Evolutionary conservation across 2,797 vertebrate genomes (phyloP).

Genomic region (Florisuga fusca): DNA sequence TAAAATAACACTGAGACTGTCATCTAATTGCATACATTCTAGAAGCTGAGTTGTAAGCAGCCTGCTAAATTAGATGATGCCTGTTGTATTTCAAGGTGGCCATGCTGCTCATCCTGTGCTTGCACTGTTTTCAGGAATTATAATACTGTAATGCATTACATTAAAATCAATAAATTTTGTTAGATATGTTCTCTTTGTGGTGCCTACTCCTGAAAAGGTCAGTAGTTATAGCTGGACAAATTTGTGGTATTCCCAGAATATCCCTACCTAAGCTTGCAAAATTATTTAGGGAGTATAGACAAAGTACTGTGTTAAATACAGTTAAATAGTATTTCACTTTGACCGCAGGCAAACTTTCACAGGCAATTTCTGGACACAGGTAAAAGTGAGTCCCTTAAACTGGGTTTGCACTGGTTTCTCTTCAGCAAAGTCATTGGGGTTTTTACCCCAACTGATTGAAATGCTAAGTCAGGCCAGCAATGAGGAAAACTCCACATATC

Average conservation of each 20-base stretch:
- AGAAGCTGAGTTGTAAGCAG: not conserved
- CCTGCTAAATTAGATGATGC: not conserved
- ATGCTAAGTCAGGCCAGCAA: not conserved
- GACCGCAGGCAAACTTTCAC: not conserved
- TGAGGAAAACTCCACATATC: not conserved
- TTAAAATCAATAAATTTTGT: not conserved
- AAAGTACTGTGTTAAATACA: not conserved
- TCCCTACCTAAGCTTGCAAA: not conserved
- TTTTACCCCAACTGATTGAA: not conserved
- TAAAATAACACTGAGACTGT: not conserved
- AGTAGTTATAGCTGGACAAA: not conserved
- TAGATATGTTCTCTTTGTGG: rapidly evolving
- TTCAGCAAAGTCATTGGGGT: not conserved
- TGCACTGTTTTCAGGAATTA: not conserved
- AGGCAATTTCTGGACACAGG: not conserved
- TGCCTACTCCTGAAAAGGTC: not conserved
- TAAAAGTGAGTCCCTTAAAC: not conserved
- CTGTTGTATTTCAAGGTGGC: not conserved
- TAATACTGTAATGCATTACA: not conserved
- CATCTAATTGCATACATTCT: not conserved
- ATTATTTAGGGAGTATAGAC: not conserved
- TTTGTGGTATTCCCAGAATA: not conserved
- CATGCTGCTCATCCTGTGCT: not conserved
- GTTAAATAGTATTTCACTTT: not conserved
- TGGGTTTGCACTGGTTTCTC: not conserved